Evolutionary conservation across 2,797 vertebrate species (phyloP).

Genomic region (Hydrolagus colliei): DNA sequence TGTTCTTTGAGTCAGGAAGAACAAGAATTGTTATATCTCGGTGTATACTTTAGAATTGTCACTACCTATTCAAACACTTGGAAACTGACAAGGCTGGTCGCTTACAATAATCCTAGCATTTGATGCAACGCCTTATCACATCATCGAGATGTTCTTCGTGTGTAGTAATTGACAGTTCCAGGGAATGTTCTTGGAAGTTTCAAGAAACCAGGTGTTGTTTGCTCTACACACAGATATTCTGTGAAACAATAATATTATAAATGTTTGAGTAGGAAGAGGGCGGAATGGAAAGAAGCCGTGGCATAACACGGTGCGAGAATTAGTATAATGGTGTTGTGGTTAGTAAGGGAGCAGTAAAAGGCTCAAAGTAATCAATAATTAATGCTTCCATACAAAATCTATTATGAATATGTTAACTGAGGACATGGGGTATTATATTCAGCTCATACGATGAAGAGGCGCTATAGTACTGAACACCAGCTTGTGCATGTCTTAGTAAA

Average conservation of each 20-base stretch:
- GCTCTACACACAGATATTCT: background rate
- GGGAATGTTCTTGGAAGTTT: background rate
- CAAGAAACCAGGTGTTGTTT: background rate
- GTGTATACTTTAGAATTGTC: background rate
- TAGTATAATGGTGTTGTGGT: too few species aligned
- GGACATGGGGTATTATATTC: background rate
- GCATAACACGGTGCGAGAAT: background rate
- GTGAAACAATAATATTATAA: background rate
- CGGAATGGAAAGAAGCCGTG: background rate
- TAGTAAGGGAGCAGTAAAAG: background rate
- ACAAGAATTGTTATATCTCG: background rate
- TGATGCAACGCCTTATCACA: too few species aligned
- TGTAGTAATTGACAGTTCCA: background rate
- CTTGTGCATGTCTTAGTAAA: constrained; percentile 3
- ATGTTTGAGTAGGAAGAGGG: background rate
- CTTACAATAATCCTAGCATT: too few species aligned
- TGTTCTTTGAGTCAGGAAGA: background rate
- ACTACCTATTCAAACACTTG: too few species aligned
- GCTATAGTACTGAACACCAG: background rate
- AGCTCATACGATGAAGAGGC: background rate
- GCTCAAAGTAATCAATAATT: constrained; percentile 12
- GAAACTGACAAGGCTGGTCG: too few species aligned
- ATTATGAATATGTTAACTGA: background rate
- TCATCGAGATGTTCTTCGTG: too few species aligned
- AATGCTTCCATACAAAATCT: background rate